phyloP scores from a whole-genome alignment of 2,888 invertebrate species.

The Ypsolopha scabrella region DNA sequence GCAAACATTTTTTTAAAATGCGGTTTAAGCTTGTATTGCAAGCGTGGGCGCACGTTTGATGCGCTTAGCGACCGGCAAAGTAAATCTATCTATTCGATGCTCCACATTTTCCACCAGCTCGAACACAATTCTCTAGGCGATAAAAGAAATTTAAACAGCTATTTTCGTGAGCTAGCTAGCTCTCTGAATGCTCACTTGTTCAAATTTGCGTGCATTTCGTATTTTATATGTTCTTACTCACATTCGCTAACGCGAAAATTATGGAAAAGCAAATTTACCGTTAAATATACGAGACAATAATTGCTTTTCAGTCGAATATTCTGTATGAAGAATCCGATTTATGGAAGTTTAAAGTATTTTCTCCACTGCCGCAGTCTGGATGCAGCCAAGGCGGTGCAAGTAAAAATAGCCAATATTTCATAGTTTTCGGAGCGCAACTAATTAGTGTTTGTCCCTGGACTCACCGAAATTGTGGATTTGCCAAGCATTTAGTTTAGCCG shows the following conservation, averaged over 20 bases:
- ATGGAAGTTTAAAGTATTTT: not conserved
- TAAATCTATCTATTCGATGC: conserved; percentile 30
- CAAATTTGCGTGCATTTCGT: too few relatives aligned
- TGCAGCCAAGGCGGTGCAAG: conserved; percentile 1
- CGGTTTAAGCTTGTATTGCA: conserved; percentile 18
- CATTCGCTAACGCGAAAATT: too few relatives aligned
- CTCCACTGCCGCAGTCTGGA: not conserved
- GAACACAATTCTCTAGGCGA: conserved; percentile 23
- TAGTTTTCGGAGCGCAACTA: conserved; percentile 19
- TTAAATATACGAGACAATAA: too few relatives aligned
- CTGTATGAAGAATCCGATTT: too few relatives aligned
- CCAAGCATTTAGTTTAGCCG: conserved; percentile 53
- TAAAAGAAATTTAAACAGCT: conserved; percentile 25
- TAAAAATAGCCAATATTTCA: conserved; percentile 4
- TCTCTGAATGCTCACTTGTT: not conserved
- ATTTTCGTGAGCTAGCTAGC: conserved; percentile 10
- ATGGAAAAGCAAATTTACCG: too few relatives aligned
- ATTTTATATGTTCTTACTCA: too few relatives aligned
- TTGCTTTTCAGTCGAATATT: too few relatives aligned
- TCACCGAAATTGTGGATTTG: conserved; percentile 54
- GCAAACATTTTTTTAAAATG: conserved; percentile 1
- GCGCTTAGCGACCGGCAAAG: conserved; percentile 47
- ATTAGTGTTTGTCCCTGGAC: conserved; percentile 50
- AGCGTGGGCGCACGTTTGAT: conserved; percentile 33
- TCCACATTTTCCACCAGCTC: conserved; percentile 27